These are phyloP conservation scores for Amblyopsis hoosieri DNA, from an alignment of 2,797 vertebrate species.

Conservation along the genomic window DNA sequence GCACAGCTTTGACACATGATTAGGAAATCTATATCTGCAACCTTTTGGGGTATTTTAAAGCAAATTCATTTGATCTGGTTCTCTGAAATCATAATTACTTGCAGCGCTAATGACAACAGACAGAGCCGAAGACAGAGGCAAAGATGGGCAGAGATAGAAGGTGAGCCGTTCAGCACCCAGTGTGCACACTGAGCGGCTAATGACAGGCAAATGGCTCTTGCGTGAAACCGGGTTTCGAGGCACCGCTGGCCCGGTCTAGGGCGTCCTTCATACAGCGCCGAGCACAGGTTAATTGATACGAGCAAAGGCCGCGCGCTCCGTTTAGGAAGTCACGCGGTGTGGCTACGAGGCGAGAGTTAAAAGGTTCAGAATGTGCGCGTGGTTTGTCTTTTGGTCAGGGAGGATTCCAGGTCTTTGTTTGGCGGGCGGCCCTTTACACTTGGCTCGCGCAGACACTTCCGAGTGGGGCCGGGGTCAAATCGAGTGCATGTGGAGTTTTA, in stretches of 20 bases:
- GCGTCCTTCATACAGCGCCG: constrained; percentile 46
- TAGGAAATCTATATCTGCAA: constrained; percentile 11
- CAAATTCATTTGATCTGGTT: too few relatives aligned
- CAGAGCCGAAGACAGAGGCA: neutral
- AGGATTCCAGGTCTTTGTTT: constrained; percentile 57
- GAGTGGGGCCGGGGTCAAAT: constrained; percentile 57
- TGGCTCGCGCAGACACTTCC: constrained; percentile 50
- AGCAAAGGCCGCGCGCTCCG: constrained; percentile 59
- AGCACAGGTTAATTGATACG: constrained; percentile 59
- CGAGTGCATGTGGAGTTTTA: constrained; percentile 58
- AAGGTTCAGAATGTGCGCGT: constrained; percentile 7
- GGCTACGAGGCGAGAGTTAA: constrained; percentile 29
- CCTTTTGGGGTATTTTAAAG: too few relatives aligned
- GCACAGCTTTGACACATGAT: too few relatives aligned
- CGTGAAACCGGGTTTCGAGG: constrained; percentile 48
- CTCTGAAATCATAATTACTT: too few relatives aligned
- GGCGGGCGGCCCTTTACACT: constrained; percentile 54
- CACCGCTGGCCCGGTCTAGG: constrained; percentile 46
- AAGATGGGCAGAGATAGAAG: constrained; percentile 14
- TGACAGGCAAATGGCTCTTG: constrained; percentile 43
- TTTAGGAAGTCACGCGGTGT: constrained; percentile 36
- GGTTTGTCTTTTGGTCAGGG: constrained; percentile 21
- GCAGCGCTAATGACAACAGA: too few relatives aligned
- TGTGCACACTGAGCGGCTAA: constrained; percentile 27
- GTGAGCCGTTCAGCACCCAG: constrained; percentile 19